A percentile compares a stretch with the other conserved stretches of the same genome.
These are phyloP conservation scores for Epinephelus awoara DNA, from an alignment of 2,797 vertebrate genomes.

Conservation along the genomic window DNA sequence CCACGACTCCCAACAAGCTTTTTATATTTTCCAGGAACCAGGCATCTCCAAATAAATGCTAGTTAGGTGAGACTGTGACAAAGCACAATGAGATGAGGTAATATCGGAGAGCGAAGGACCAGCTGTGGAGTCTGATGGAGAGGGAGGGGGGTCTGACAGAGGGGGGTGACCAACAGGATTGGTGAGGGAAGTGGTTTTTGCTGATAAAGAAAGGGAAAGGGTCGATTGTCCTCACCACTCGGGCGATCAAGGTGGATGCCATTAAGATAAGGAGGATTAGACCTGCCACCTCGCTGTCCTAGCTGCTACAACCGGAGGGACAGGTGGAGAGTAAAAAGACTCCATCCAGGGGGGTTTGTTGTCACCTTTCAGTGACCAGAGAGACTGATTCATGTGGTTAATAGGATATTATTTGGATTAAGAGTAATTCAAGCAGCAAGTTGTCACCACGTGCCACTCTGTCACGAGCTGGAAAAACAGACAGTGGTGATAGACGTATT, in stretches of 20 bases:
- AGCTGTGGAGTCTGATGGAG: conserved; percentile 34
- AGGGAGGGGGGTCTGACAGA: conserved; percentile 38
- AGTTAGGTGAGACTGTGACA: conserved; percentile 36
- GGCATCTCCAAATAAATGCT: conserved; percentile 38
- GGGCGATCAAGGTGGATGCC: conserved; percentile 79
- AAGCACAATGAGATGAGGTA: conserved; percentile 30
- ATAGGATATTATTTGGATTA: conserved; percentile 13
- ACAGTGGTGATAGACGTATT: background rate
- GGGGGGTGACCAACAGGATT: conserved; percentile 52
- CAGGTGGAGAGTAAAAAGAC: conserved; percentile 51
- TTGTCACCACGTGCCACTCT: background rate
- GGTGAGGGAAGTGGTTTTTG: conserved; percentile 63
- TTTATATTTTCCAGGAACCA: conserved; percentile 48
- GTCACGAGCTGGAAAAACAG: background rate
- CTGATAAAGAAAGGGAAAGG: conserved; percentile 79
- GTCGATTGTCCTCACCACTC: conserved; percentile 78
- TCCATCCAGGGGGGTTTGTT: conserved; percentile 3
- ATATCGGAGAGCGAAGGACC: conserved; percentile 45
- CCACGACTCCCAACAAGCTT: conserved; percentile 19
- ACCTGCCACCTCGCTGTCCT: conserved; percentile 57
- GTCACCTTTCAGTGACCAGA: conserved; percentile 37
- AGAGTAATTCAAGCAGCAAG: background rate
- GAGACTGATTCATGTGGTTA: conserved; percentile 8
- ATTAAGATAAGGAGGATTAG: conserved; percentile 89
- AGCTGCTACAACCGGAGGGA: conserved; percentile 57